A percentile compares a stretch with the other conserved stretches of the same genome.
These are phyloP conservation scores for Piscicola geometra DNA, from an alignment of 2,888 invertebrate species.

Conservation along the genomic window DNA sequence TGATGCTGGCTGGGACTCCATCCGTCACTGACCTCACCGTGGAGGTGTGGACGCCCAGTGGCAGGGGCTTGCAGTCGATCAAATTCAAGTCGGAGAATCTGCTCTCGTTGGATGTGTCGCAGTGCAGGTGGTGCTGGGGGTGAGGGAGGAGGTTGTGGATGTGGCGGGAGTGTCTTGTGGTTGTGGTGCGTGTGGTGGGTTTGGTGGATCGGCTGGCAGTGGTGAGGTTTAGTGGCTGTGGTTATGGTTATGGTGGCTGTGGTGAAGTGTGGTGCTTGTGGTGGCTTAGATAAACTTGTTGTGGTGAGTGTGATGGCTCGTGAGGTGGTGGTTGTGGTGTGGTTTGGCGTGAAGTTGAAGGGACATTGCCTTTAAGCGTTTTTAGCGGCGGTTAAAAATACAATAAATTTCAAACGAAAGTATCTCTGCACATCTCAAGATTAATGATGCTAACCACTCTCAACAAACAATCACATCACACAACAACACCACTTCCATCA, in stretches of 20 bases:
- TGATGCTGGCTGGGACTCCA: constrained; percentile 46
- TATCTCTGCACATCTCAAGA: too few species aligned
- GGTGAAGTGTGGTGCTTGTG: too few species aligned
- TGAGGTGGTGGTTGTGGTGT: too few species aligned
- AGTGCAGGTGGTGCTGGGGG: constrained; percentile 54
- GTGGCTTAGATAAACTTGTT: too few species aligned
- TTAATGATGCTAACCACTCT: too few species aligned
- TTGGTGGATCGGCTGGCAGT: neutral
- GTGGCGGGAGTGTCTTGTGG: constrained; percentile 47
- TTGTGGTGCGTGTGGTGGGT: neutral
- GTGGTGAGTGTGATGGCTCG: too few species aligned
- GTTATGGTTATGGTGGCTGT: neutral
- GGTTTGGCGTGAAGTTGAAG: too few species aligned
- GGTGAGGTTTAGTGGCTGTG: neutral
- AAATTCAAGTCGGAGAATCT: constrained; percentile 47
- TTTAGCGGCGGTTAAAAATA: neutral
- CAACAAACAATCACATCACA: too few species aligned
- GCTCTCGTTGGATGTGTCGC: constrained; percentile 52
- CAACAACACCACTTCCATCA: neutral
- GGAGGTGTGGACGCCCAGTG: constrained; percentile 54
- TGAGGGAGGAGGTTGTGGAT: constrained; percentile 48
- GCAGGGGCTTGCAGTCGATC: constrained; percentile 48
- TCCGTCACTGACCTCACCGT: constrained; percentile 48
- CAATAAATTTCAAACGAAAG: too few species aligned
- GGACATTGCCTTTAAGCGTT: neutral